Evolutionary conservation across 2,113 vertebrate species (phyloP).

Genomic region (Poicephalus gulielmi): DNA sequence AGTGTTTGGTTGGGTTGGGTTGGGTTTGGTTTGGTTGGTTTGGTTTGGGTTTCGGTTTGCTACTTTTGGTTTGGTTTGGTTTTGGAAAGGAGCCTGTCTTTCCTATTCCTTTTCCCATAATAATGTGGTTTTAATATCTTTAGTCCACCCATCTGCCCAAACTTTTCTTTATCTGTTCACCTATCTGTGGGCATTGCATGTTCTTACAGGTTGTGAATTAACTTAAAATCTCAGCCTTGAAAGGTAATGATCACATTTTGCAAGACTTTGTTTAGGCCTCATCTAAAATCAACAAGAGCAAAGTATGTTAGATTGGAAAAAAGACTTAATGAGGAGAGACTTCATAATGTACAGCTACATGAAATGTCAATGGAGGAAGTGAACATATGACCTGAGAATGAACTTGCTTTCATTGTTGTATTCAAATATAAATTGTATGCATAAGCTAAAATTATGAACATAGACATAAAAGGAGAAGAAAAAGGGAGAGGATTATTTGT

Average conservation of each 20-base stretch:
- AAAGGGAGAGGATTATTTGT: neutral
- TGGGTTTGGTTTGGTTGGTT: neutral
- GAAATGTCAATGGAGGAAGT: neutral
- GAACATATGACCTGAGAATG: neutral
- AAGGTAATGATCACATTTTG: neutral
- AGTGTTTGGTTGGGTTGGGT: neutral
- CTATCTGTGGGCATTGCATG: neutral
- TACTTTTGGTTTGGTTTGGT: neutral
- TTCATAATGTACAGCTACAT: neutral
- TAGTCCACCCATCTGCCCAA: neutral
- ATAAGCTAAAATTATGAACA: neutral
- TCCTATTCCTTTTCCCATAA: neutral
- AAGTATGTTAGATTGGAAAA: neutral
- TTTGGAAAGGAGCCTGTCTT: neutral
- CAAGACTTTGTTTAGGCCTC: neutral
- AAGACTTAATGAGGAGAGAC: neutral
- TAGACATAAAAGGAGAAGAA: neutral
- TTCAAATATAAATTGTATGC: constrained; percentile 5
- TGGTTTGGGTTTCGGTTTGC: neutral
- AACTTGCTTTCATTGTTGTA: neutral
- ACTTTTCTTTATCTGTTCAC: neutral
- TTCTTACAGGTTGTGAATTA: neutral
- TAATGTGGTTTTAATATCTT: neutral
- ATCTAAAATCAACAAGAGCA: neutral
- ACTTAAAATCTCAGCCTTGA: neutral